phyloP scores from a whole-genome alignment of 2,113 vertebrate species.

The Mustela nigripes region DNA sequence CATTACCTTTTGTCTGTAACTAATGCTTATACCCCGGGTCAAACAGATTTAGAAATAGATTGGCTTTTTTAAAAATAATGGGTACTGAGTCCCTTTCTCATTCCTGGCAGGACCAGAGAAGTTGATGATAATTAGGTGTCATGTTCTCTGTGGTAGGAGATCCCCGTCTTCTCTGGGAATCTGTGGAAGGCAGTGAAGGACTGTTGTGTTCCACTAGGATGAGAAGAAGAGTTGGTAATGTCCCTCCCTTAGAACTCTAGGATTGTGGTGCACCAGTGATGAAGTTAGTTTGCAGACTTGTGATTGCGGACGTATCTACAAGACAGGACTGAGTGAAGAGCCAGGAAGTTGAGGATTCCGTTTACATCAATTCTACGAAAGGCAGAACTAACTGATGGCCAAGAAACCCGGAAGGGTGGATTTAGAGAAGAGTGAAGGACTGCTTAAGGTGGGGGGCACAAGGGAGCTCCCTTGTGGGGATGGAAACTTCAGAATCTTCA shows the following conservation, averaged over 20 bases:
- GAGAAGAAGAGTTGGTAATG: not conserved
- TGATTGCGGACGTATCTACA: accelerated
- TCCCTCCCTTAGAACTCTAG: accelerated
- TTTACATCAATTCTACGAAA: not conserved
- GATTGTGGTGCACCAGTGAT: accelerated
- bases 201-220: accelerated
- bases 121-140: accelerated
- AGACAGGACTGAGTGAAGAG: not conserved
- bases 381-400: accelerated
- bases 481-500: accelerated
- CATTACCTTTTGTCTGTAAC: not conserved
- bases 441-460: accelerated
- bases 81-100: not conserved
- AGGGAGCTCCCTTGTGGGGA: accelerated
- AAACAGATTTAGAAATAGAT: accelerated
- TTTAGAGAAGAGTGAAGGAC: accelerated
- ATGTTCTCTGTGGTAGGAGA: no score
- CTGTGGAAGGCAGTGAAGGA: not conserved
- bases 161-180: accelerated
- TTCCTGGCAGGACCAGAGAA: not conserved
- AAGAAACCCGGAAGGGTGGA: not conserved
- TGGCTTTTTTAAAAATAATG: accelerated
- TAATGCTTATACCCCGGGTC: accelerated
- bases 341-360: accelerated
- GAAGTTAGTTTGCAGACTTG: not conserved